A percentile compares a stretch with the other conserved stretches of the same genome.
Conservation (phyloP, 1,140 invertebrate species). For the Steinernema feltiae region DNA sequence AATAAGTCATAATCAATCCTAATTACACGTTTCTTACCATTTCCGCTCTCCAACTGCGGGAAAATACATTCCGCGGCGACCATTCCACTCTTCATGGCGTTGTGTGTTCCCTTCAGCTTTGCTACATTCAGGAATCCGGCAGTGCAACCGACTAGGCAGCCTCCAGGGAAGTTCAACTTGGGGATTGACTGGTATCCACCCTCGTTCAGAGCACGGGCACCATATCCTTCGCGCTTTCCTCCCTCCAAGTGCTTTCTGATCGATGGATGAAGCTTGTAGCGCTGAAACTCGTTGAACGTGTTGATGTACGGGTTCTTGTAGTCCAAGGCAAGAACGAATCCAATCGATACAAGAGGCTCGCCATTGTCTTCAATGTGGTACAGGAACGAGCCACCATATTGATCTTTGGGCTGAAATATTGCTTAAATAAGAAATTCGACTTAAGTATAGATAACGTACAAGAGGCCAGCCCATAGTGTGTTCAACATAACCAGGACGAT, state of each 20-base stretch:
- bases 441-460: no score
- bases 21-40: conserved; percentile 19
- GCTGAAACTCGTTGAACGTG: conserved; percentile 65
- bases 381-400: conserved; percentile 92
- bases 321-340: conserved; percentile 89
- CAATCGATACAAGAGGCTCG: conserved; percentile 77
- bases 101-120: conserved; percentile 94
- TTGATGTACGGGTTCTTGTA: conserved; percentile 90
- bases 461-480: conserved; percentile 89
- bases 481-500: conserved; percentile 83
- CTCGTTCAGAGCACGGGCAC: conserved; percentile 89
- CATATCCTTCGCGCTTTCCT: conserved; percentile 80
- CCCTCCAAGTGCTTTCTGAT: conserved; percentile 74
- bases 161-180: conserved; percentile 82
- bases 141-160: conserved; percentile 81
- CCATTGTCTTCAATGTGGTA: conserved; percentile 83
- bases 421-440: neutral
- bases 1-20: conserved; percentile 18
- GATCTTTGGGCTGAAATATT: conserved; percentile 68
- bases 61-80: conserved; percentile 84
- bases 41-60: conserved; percentile 64
- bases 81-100: conserved; percentile 97
- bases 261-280: conserved; percentile 86
- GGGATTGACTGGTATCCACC: conserved; percentile 85
- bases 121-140: conserved; percentile 93